A percentile compares a stretch with the other conserved stretches of the same genome.
Evolutionary conservation across 2,888 invertebrate genomes (phyloP).

Genomic region (Myopa testacea): DNA sequence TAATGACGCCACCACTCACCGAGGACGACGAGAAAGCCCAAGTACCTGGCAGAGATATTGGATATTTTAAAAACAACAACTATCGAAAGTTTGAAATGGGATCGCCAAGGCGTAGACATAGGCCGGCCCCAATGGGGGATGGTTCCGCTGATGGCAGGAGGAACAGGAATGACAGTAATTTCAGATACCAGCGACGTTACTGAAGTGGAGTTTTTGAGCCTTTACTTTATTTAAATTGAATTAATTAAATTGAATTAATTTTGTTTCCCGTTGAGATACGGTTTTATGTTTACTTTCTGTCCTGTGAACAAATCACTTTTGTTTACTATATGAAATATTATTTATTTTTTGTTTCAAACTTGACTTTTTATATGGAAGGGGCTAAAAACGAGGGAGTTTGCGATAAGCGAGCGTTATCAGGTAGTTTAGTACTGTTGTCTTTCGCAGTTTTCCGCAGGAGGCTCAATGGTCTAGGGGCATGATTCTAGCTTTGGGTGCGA

Average conservation of each 20-base stretch:
- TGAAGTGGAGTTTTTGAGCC: constrained; percentile 14
- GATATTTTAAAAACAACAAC: background rate
- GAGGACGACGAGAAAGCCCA: background rate
- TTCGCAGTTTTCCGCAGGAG: constrained; percentile 49
- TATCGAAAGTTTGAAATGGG: background rate
- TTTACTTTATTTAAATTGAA: constrained; percentile 21
- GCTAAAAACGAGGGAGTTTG: too few relatives aligned
- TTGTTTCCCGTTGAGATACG: background rate
- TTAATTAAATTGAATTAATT: constrained; percentile 23
- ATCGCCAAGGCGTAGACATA: constrained; percentile 13
- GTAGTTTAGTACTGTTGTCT: too few relatives aligned
- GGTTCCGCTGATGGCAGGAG: constrained; percentile 11
- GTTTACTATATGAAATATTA: too few relatives aligned
- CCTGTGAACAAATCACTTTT: too few relatives aligned
- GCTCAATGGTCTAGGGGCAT: constrained; percentile 78
- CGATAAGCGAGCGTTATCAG: too few relatives aligned
- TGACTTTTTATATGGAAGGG: background rate
- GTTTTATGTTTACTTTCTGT: background rate
- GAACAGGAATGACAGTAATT: background rate
- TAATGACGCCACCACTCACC: background rate
- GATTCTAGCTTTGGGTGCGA: constrained; percentile 78
- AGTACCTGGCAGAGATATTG: background rate
- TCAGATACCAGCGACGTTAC: background rate
- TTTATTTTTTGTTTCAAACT: background rate
- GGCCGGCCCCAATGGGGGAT: background rate